phyloP scores from a whole-genome alignment of 2,113 vertebrate species.

The Nothobranchius kuhntae region DNA sequence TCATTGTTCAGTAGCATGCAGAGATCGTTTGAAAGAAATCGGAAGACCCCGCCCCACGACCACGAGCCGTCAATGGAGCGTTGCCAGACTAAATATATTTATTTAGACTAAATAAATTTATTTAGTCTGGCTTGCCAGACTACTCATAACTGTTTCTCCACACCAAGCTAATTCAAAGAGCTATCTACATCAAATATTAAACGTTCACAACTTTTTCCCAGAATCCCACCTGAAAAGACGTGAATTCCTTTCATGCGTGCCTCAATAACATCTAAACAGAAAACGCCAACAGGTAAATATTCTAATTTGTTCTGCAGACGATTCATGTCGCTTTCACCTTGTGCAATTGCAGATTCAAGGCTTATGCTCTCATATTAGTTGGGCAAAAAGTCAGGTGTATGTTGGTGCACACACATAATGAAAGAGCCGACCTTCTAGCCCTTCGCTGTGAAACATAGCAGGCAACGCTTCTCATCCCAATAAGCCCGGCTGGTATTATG shows the following conservation, averaged over 20 bases:
- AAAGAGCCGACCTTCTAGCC: constrained; percentile 71
- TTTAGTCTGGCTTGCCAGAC: too few species aligned
- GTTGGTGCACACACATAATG: constrained; percentile 56
- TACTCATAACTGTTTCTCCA: too few species aligned
- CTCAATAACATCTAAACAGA: constrained; percentile 51
- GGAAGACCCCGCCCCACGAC: too few species aligned
- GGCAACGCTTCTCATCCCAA: constrained; percentile 56
- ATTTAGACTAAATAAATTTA: too few species aligned
- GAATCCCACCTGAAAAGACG: too few species aligned
- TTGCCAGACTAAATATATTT: too few species aligned
- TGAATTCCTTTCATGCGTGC: neutral
- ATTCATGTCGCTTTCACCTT: constrained; percentile 48
- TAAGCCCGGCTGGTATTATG: constrained; percentile 67
- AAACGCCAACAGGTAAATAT: constrained; percentile 51
- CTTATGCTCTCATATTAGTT: constrained; percentile 50
- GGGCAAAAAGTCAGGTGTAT: constrained; percentile 31
- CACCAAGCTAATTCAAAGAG: too few species aligned
- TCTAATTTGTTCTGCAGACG: constrained; percentile 48
- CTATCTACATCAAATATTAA: too few species aligned
- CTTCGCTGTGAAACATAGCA: constrained; percentile 57
- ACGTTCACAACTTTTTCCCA: too few species aligned
- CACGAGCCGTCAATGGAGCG: too few species aligned
- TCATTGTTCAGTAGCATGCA: too few species aligned
- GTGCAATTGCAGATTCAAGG: constrained; percentile 43
- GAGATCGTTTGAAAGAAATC: too few species aligned